phyloP scores from a whole-genome alignment of 2,888 invertebrate species.

The Synanthedon tipuliformis region DNA sequence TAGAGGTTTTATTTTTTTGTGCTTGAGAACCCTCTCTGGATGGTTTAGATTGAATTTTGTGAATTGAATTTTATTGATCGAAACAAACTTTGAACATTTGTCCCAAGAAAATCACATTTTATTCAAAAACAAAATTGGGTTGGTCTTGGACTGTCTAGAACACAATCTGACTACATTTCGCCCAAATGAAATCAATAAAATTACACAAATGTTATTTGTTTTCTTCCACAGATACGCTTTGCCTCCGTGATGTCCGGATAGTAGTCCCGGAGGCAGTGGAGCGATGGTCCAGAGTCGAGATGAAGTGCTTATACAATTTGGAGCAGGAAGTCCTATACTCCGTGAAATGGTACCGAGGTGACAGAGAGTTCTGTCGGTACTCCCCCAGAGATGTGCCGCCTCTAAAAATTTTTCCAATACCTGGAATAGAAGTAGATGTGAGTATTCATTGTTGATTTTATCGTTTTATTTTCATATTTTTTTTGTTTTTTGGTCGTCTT shows the following conservation, averaged over 20 bases:
- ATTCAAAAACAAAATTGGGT: too few species aligned
- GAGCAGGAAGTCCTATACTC: constrained; percentile 76
- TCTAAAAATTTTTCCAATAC: constrained; percentile 72
- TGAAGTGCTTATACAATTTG: constrained; percentile 74
- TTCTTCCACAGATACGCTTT: constrained; percentile 30
- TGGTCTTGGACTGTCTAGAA: too few species aligned
- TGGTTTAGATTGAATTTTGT: too few species aligned
- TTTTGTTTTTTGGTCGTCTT: too few species aligned
- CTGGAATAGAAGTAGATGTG: constrained; percentile 73
- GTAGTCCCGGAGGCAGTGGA: constrained; percentile 75
- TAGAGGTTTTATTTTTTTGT: too few species aligned
- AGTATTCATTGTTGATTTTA: constrained; percentile 19
- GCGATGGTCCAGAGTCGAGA: constrained; percentile 71
- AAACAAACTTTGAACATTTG: too few species aligned
- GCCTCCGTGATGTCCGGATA: constrained; percentile 74
- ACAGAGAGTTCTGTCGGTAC: constrained; percentile 74
- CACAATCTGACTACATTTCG: too few species aligned
- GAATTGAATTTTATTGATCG: too few species aligned
- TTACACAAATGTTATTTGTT: background rate
- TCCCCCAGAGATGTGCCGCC: constrained; percentile 74
- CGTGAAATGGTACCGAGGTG: constrained; percentile 77
- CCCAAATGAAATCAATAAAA: background rate
- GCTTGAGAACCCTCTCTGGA: too few species aligned
- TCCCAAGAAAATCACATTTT: too few species aligned
- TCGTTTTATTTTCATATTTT: too few species aligned